A percentile compares a stretch with the other conserved stretches of the same genome.
These are phyloP conservation scores for Daktulosphaira vitifoliae DNA, from an alignment of 1,140 invertebrate species.

Conservation along the genomic window DNA sequence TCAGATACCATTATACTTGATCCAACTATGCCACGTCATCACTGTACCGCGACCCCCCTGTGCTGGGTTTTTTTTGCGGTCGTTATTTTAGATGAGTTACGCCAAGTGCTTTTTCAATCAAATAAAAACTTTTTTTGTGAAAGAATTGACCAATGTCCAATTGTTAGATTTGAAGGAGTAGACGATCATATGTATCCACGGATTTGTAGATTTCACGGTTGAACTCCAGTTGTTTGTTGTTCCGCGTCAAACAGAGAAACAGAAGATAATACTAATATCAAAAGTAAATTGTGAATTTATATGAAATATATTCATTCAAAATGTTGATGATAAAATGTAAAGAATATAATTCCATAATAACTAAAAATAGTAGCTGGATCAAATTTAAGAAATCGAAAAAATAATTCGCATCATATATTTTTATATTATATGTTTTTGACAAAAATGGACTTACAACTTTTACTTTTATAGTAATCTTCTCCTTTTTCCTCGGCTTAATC, in stretches of 20 bases:
- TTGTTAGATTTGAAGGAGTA: neutral
- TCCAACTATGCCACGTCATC: too few species aligned
- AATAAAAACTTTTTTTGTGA: neutral
- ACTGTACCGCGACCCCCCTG: too few species aligned
- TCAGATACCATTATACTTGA: too few species aligned
- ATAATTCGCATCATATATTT: too few species aligned
- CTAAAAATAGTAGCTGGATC: neutral
- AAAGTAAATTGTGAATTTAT: too few species aligned
- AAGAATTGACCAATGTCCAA: constrained; percentile 1
- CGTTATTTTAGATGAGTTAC: neutral
- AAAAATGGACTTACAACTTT: too few species aligned
- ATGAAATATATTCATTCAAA: too few species aligned
- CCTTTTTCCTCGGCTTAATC: too few species aligned
- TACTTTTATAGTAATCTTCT: too few species aligned
- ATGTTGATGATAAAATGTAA: neutral
- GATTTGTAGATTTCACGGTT: constrained; percentile 1
- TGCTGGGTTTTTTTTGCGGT: too few species aligned
- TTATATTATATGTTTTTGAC: too few species aligned
- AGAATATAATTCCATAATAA: neutral
- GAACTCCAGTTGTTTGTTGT: neutral
- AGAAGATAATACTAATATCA: neutral
- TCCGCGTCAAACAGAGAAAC: neutral
- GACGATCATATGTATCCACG: neutral
- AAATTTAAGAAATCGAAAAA: neutral
- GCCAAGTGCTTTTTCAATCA: neutral